phyloP scores from a whole-genome alignment of 1,140 invertebrate species.

The Hypsibius dujardini region DNA sequence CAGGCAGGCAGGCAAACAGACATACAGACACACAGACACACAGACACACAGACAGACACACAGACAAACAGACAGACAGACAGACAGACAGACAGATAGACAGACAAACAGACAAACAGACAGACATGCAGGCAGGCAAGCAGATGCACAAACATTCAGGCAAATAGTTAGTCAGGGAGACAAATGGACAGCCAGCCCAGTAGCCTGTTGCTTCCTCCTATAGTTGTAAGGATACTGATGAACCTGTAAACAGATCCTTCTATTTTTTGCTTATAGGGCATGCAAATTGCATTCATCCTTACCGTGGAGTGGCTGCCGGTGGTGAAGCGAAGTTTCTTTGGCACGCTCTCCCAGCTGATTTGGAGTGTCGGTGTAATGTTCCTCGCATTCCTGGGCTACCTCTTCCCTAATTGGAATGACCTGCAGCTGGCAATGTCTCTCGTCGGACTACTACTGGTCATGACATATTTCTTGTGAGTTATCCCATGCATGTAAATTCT shows the following conservation, averaged over 20 bases:
- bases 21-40: too few species aligned
- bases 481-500: too few species aligned
- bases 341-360: neutral
- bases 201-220: too few species aligned
- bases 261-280: neutral
- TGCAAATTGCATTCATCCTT: neutral
- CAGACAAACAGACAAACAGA: neutral
- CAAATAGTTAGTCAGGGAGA: too few species aligned
- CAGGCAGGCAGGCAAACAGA: neutral
- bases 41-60: too few species aligned
- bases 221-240: too few species aligned
- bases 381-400: neutral
- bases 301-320: neutral
- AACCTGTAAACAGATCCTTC: too few species aligned
- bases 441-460: neutral
- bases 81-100: neutral
- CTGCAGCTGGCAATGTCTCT: conserved; percentile 11
- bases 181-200: too few species aligned
- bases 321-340: neutral
- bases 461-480: conserved; percentile 3
- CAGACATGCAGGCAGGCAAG: neutral
- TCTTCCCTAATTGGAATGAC: neutral
- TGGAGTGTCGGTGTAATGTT: conserved; percentile 4
- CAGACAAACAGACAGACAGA: too few species aligned
- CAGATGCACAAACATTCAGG: neutral